Evolutionary conservation across 2,797 vertebrate species (phyloP).

Genomic region (Cottoperca gobio): DNA sequence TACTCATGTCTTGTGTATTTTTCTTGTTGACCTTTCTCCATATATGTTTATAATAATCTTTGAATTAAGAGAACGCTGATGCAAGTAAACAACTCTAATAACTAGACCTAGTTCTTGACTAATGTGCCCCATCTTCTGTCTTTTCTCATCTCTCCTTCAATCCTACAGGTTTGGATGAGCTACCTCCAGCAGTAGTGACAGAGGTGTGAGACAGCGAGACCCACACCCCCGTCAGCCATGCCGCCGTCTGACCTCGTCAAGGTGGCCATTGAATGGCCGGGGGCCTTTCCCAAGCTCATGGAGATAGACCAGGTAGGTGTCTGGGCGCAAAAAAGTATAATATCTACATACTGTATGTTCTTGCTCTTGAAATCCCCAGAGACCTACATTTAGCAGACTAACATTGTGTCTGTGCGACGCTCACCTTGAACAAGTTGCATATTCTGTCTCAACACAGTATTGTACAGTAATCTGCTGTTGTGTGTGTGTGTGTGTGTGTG

Average conservation of each 20-base stretch:
- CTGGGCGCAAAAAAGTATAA: neutral
- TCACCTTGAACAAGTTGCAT: conserved; percentile 1
- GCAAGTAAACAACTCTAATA: neutral
- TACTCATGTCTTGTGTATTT: conserved; percentile 17
- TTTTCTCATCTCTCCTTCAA: neutral
- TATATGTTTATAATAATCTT: conserved; percentile 5
- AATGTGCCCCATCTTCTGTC: conserved; percentile 11
- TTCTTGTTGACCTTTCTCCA: conserved; percentile 25
- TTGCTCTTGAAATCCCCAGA: neutral
- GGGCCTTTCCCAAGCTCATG: conserved; percentile 96
- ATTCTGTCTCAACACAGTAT: conserved; percentile 25
- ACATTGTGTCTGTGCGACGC: neutral
- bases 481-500: conserved; percentile 3
- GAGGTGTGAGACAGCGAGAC: conserved; percentile 78
- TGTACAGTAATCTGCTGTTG: conserved; percentile 22
- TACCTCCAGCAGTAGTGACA: conserved; percentile 48
- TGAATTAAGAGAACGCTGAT: conserved; percentile 8
- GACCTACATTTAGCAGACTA: neutral
- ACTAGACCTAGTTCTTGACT: conserved; percentile 18
- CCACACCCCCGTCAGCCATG: conserved; percentile 83
- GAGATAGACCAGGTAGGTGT: conserved; percentile 97
- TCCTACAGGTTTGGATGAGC: conserved; percentile 88
- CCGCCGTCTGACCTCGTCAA: conserved; percentile 97
- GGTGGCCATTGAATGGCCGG: conserved; percentile 98
- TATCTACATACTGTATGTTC: neutral